A percentile compares a stretch with the other conserved stretches of the same genome.
Evolutionary conservation across 1,140 invertebrate genomes (phyloP).

Genomic region (Heliothis virescens): DNA sequence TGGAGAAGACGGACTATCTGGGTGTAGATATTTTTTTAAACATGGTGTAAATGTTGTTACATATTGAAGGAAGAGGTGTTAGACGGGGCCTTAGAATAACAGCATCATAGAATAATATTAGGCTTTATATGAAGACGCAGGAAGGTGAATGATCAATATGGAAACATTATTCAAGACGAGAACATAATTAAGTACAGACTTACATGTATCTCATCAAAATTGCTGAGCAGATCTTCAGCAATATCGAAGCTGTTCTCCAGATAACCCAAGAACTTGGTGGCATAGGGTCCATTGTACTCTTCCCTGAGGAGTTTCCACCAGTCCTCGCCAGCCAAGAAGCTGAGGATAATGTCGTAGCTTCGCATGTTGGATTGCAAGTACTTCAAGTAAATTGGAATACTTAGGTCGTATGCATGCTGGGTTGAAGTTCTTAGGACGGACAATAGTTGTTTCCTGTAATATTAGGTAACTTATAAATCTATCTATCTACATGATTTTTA

Average conservation of each 20-base stretch:
- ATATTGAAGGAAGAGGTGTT: no score
- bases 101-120: no score
- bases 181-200: slow-evolving; percentile 49
- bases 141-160: no score
- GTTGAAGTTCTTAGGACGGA: slow-evolving; percentile 63
- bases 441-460: slow-evolving; percentile 64
- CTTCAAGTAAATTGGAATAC: slow-evolving; percentile 75
- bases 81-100: no score
- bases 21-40: neutral
- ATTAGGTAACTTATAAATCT: neutral
- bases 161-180: no score
- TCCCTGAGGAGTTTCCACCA: slow-evolving; percentile 77
- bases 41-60: no score
- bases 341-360: slow-evolving; percentile 69
- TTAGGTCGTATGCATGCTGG: slow-evolving; percentile 74
- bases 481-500: no score
- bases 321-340: slow-evolving; percentile 74
- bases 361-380: slow-evolving; percentile 75
- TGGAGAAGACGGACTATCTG: slow-evolving; percentile 78
- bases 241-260: slow-evolving; percentile 76
- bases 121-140: no score
- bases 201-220: slow-evolving; percentile 81
- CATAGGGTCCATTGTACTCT: slow-evolving; percentile 70
- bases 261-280: slow-evolving; percentile 67
- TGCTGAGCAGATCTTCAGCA: slow-evolving; percentile 71